Percentiles rank a stretch among this genome's conserved stretches.
Evolutionary conservation across 23 tunicate species (phyloP).

Genomic region (Ciona savignyi): DNA sequence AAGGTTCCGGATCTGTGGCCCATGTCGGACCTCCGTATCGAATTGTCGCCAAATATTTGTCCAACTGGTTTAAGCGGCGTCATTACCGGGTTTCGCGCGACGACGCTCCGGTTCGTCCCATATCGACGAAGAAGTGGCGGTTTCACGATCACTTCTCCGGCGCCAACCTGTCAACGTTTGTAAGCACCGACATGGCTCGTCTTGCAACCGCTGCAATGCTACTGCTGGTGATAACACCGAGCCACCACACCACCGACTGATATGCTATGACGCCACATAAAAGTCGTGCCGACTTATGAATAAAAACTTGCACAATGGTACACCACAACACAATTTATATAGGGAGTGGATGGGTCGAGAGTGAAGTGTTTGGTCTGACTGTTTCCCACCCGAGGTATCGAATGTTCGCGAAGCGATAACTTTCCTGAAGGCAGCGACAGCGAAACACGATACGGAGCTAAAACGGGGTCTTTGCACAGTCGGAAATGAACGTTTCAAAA

Average conservation of each 20-base stretch:
- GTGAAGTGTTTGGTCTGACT: background rate
- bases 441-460: background rate
- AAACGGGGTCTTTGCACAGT: background rate
- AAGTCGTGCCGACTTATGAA: too few relatives aligned
- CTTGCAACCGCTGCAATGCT: background rate
- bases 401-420: background rate
- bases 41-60: conserved; percentile 1
- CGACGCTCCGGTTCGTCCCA: background rate
- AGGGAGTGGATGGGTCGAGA: background rate
- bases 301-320: background rate
- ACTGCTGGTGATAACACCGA: too few relatives aligned
- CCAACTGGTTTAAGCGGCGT: conserved; percentile 1
- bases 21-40: background rate
- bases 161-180: background rate
- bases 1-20: background rate
- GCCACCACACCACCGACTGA: too few relatives aligned
- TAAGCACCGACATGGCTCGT: background rate
- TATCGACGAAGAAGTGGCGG: background rate
- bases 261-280: too few relatives aligned
- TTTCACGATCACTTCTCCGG: background rate
- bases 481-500: background rate
- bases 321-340: background rate
- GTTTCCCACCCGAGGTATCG: background rate
- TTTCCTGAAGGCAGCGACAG: background rate
- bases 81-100: background rate